Evolutionary conservation across 2,797 vertebrate species (phyloP), one percentile per base, ranked within the genome.

Genomic region (Enteromius thamalakanensis): DNA sequence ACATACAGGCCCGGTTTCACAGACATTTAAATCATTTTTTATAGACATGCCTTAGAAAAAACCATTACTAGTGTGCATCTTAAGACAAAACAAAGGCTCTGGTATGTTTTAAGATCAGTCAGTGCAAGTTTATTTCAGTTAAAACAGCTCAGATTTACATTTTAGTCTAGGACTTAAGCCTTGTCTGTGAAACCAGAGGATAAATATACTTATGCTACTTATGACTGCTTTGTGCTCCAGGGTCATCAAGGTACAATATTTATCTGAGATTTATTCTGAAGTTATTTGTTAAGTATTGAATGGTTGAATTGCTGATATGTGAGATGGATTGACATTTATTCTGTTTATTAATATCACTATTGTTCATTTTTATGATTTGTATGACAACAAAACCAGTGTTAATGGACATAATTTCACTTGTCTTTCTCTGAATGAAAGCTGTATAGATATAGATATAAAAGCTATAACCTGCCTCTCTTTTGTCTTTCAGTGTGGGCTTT

Each of bases 401-500:
- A 3, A 40, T 9, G n/a, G 4, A 17, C 68, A 17, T 70, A 26
- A 47, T 45, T 75, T 37, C 8, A 14, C 17, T 21, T 53, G 47
- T 10, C 51, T 72, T 26, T 71, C n/a, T 47, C 7, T 55, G 8
- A 55, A 11, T 55, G 5, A n/a, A 42, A 42, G 42, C 42, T 42
- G 0, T 42, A 42, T 42, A 42, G 42, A 42, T 10, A 42, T 10
- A 10, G 2, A 42, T 42, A 11, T 42, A 53, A 76, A 64, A 65
- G 34, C 47, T 45, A 21, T 47, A 60, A 49, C 42, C 47, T 55
- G n/a, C 12, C 34, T 79, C 58, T 79, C 32, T 68, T 17, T 32
- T 75, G 55, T 84, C 23, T 79, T 82, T 58, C 81, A 80, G 81
- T 26, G 72, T 69, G 80, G 51, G 80, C 79, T 84, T 79, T 32